A percentile compares a stretch with the other conserved stretches of the same genome.
phyloP scores from a whole-genome alignment of 2,888 invertebrate species.

The Drosophila quinaria region DNA sequence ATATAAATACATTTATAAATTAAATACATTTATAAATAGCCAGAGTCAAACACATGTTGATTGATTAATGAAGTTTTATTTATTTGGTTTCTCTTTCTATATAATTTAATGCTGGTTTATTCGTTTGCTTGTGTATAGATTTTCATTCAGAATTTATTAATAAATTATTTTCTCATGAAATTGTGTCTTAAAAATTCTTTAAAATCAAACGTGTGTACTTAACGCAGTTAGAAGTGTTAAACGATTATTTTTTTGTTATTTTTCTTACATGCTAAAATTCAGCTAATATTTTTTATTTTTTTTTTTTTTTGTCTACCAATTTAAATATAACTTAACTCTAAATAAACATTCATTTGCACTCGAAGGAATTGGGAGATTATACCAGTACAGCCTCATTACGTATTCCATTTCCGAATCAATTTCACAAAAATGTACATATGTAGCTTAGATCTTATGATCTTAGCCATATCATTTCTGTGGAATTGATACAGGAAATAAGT shows the following conservation, averaged over 20 bases:
- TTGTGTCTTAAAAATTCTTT: conserved; percentile 40
- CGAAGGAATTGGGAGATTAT: conserved; percentile 39
- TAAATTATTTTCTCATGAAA: conserved; percentile 26
- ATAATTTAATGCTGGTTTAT: conserved; percentile 72
- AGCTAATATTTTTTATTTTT: conserved; percentile 56
- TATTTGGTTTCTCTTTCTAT: conserved; percentile 70
- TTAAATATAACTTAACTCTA: conserved; percentile 40
- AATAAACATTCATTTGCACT: conserved; percentile 69
- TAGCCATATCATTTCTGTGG: not conserved
- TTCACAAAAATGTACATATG: not conserved
- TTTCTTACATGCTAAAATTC: conserved; percentile 67
- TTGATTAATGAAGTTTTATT: conserved; percentile 82
- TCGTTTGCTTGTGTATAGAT: conserved; percentile 67
- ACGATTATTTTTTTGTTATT: conserved; percentile 28
- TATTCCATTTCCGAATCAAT: conserved; percentile 3
- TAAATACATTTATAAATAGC: not conserved
- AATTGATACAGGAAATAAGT: not conserved
- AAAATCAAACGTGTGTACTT: conserved; percentile 44
- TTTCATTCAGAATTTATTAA: conserved; percentile 42
- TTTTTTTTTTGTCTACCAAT: conserved; percentile 26
- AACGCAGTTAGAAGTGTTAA: conserved; percentile 42
- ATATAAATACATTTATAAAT: not conserved
- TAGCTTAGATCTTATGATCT: not conserved
- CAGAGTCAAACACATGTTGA: conserved; percentile 21
- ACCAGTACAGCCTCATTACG: not conserved